Evolutionary conservation across 2,888 invertebrate species (phyloP), one percentile per base, ranked within the genome.

Genomic region (Yponomeuta plumbellus): DNA sequence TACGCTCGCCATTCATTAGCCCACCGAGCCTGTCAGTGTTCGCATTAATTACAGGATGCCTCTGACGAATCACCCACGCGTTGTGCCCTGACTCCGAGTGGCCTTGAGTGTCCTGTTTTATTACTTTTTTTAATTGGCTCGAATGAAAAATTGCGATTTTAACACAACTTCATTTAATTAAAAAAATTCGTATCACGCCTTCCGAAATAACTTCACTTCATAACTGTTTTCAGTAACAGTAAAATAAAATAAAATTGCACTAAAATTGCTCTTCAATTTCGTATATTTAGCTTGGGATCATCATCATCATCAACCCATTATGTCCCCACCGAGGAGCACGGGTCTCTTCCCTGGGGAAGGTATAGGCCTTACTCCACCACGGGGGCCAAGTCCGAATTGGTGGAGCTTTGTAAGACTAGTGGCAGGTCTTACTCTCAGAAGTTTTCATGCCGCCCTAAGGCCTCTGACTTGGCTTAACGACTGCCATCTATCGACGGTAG

Each of bases 1-100:
- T 78, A 84, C 85, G 81, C 80, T 80, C 80, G 80, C 85, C 81
- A 88, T 89, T 89, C 87, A 88, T 89, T 89, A 88, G 83, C 76
- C 78, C 76, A 74, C 69, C 78, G 75, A 70, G 70, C 73, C 79
- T 80, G 84, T 79, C 83, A 83, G 74, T 81, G 84, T 80, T 77
- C 79, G 81, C 81, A 85, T 88, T 90, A 88, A 89, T 89, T 87
- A 89, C 84, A 82, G 82, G 80, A 80, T 78, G 79, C 77, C 74
- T 74, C 78, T 82, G 80, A 82, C 81, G 80, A 82, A 83, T 81
- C 78, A 79, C 79, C 76, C 75, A 75, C 76, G 75, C 79, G 79
- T 13, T 52, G 44, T 13, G 44, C 44, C 13, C 44, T 17, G 44
- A 17, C 44, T 52, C 44, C 44, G 44, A 52, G 44, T 17, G 44